A percentile compares a stretch with the other conserved stretches of the same genome.
phyloP scores from a whole-genome alignment of 2,113 vertebrate species.

The Melanerpes formicivorus region DNA sequence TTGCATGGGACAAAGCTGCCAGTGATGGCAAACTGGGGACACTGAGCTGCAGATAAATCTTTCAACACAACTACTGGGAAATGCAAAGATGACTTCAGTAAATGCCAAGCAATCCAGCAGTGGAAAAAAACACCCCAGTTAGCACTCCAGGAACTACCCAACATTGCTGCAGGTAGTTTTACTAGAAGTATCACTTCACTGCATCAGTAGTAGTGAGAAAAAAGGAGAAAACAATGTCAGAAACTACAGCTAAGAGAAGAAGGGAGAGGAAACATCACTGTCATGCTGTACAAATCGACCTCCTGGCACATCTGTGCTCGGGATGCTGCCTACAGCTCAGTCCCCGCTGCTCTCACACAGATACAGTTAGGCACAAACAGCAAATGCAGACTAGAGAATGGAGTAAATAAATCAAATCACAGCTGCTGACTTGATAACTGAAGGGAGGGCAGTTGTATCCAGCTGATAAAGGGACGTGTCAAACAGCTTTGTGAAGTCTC shows the following conservation, averaged over 20 bases:
- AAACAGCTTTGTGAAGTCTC: constrained; percentile 93
- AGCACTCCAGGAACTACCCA: neutral
- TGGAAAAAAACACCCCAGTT: neutral
- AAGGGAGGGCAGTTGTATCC: constrained; percentile 88
- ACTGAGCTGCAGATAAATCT: neutral
- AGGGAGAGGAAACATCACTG: neutral
- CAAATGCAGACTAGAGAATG: neutral
- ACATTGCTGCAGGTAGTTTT: neutral
- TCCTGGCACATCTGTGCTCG: neutral
- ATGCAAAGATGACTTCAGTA: neutral
- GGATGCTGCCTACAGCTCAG: neutral
- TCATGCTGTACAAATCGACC: neutral
- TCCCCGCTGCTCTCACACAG: neutral
- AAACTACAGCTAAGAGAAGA: neutral
- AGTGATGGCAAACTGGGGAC: neutral
- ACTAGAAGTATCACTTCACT: neutral
- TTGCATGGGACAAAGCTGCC: neutral
- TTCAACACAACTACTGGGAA: neutral
- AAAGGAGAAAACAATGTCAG: neutral
- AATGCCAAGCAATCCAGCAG: neutral
- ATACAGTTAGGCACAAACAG: neutral
- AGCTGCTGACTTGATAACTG: constrained; percentile 88
- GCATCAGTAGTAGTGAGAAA: neutral
- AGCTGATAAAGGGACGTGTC: constrained; percentile 87
- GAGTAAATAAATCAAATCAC: neutral